Evolutionary conservation across 2,113 vertebrate species (phyloP).

Genomic region (Alosa alosa): DNA sequence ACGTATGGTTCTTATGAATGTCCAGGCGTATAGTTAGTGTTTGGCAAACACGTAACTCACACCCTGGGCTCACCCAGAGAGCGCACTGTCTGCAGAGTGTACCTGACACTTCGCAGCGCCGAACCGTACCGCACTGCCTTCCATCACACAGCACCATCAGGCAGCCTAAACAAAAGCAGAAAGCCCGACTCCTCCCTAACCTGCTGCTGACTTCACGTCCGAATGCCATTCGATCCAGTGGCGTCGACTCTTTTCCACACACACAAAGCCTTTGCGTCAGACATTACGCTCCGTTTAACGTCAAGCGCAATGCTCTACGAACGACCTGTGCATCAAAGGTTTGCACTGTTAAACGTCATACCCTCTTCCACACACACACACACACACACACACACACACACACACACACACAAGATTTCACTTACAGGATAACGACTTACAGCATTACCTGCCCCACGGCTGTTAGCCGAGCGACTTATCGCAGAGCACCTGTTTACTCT

Average conservation of each 20-base stretch:
- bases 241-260: background rate
- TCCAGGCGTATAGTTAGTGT: background rate
- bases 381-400: background rate
- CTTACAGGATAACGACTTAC: background rate
- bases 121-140: background rate
- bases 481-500: background rate
- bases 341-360: background rate
- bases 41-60: background rate
- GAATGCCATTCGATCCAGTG: background rate
- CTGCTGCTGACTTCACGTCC: background rate
- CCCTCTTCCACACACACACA: background rate
- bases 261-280: background rate
- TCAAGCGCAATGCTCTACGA: too few species aligned
- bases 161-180: background rate
- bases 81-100: background rate
- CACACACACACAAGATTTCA: background rate
- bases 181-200: background rate
- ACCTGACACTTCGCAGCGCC: background rate
- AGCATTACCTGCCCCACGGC: background rate
- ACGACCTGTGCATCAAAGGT: too few species aligned
- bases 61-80: background rate
- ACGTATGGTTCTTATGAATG: background rate
- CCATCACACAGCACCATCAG: conserved; percentile 12
- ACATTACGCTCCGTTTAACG: too few species aligned
- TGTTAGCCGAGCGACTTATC: background rate